Evolutionary conservation across 2,113 vertebrate species (phyloP).

Genomic region (Terrapene triunguis): DNA sequence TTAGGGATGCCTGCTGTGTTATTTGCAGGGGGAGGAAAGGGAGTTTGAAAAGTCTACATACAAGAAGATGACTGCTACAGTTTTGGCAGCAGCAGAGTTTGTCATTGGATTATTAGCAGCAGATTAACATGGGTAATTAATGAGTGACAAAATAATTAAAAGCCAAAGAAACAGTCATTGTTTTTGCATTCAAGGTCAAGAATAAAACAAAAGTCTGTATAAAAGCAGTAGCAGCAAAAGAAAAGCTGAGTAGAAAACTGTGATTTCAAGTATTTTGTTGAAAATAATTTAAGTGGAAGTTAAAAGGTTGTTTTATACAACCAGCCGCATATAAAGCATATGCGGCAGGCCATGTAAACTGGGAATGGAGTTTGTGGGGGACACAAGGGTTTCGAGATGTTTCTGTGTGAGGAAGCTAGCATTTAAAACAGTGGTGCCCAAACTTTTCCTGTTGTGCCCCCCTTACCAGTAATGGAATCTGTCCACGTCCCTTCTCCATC

Average conservation of each 20-base stretch:
- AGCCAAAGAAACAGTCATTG: neutral
- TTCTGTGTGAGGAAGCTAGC: no score
- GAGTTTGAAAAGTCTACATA: neutral
- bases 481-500: no score
- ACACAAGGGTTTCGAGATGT: neutral
- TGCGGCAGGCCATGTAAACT: neutral
- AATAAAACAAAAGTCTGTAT: neutral
- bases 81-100: neutral
- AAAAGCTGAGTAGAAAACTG: neutral
- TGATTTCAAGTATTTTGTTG: neutral
- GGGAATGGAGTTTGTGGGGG: rapidly evolving
- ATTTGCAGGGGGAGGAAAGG: neutral
- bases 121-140: slow-evolving; percentile 23
- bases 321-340: neutral
- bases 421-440: no score
- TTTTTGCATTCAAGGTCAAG: neutral
- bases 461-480: no score
- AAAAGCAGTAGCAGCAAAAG: neutral
- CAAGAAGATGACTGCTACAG: neutral
- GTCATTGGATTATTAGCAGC: neutral
- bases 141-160: neutral
- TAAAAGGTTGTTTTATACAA: neutral
- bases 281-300: neutral
- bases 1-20: neutral
- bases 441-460: no score